Evolutionary conservation across 1,140 invertebrate genomes (phyloP), one percentile per base, ranked within the genome.

Genomic region (Hermatobates lingyangjiaoensis): DNA sequence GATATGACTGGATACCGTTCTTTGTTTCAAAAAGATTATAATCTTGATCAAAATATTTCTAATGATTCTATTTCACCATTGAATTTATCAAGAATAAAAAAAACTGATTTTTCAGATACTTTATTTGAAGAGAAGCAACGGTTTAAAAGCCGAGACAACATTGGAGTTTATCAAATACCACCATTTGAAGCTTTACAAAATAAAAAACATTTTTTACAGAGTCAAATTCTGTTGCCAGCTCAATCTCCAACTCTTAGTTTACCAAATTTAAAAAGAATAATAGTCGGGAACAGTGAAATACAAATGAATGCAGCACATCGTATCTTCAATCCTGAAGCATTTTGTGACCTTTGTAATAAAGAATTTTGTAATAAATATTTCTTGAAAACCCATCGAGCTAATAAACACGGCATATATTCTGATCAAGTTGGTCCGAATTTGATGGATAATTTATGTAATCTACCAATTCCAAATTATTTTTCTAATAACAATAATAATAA

Each of bases 301-400:
- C 57, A 55, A 45, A 51, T 51, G 1, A 42, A 27, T 44, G 53
- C 57, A 20, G 53, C 52, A 20, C 34, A 58, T 20, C 48, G 58
- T 24, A 92, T 94, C 56, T 93, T 94, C 62, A 94, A 97, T 66
- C 83, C 80, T 23, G 92, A 94, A 68, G 91, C 93, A 3, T 97
- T 93, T 64, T 95, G 92, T 66, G 86, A 90, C 59, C 72, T 91
- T 38, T 99, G 95, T 71, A 95, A 97, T 69, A 98, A 98, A 67
- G 93, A 98, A 67, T 93, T 96, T 63, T 98, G 95, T 72, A 98
- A 98, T 72, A 98, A 99, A 66, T 99, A 99, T 68, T 98, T 98
- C 65, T 71, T 99, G 2, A 96, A 97, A 68, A 98, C 93, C 25
- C 89, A 94, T 71, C 90, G 89, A 64, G 88, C 88, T 1, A 94